phyloP scores from a whole-genome alignment of 2,113 vertebrate genomes.

The Semnopithecus entellus region DNA sequence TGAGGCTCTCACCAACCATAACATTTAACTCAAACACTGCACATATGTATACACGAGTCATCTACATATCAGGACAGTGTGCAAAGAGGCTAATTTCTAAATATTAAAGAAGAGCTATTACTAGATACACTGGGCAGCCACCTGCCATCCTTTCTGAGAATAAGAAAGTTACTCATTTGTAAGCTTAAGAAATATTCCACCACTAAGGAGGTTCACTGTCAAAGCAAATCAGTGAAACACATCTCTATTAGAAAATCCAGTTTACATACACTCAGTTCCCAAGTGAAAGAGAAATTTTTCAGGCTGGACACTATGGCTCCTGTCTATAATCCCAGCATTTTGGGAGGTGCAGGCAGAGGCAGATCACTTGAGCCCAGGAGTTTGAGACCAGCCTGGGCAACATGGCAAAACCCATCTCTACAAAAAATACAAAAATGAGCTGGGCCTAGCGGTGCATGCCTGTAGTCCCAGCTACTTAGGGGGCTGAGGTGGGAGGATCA shows the following conservation, averaged over 20 bases:
- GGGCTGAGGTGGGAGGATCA: too few relatives aligned
- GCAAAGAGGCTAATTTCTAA: neutral
- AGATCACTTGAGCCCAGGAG: too few relatives aligned
- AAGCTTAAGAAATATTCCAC: neutral
- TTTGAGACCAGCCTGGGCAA: too few relatives aligned
- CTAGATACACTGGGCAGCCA: neutral
- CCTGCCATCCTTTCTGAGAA: neutral
- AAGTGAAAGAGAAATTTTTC: neutral
- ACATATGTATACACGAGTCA: rapidly evolving
- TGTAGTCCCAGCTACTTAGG: too few relatives aligned
- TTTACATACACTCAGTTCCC: neutral
- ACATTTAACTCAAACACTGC: neutral
- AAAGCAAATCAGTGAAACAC: neutral
- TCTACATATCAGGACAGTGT: neutral
- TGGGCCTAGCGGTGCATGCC: too few relatives aligned
- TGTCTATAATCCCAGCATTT: too few relatives aligned
- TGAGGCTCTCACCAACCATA: neutral
- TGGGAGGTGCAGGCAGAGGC: too few relatives aligned
- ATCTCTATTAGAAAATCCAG: neutral
- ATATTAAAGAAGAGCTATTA: neutral
- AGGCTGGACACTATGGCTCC: too few relatives aligned
- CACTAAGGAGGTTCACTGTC: neutral
- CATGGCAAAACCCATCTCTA: too few relatives aligned
- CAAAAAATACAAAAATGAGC: too few relatives aligned
- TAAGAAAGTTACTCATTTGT: neutral